These are phyloP conservation scores for Acrossocheilus fasciatus DNA, from an alignment of 2,797 vertebrate species.

Conservation along the genomic window DNA sequence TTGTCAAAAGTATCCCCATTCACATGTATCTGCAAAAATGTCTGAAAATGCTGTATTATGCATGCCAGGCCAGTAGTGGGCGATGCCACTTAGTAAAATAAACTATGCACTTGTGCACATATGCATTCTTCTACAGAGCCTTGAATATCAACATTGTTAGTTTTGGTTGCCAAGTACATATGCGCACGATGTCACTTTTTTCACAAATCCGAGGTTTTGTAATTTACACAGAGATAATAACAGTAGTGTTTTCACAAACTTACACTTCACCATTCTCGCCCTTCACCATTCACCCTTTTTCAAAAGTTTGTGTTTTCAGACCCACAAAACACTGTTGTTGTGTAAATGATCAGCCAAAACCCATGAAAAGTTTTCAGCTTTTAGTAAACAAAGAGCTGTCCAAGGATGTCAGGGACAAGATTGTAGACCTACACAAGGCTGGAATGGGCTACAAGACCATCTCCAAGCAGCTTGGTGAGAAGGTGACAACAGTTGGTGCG, in stretches of 20 bases:
- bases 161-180: not conserved
- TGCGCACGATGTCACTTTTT: not conserved
- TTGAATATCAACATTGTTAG: too few relatives aligned
- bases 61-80: not conserved
- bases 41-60: not conserved
- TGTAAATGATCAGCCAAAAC: not conserved
- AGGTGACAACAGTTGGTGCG: too few relatives aligned
- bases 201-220: too few relatives aligned
- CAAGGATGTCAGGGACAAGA: too few relatives aligned
- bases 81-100: not conserved
- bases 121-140: too few relatives aligned
- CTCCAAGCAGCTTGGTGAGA: too few relatives aligned
- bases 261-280: too few relatives aligned
- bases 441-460: too few relatives aligned
- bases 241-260: not conserved
- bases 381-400: too few relatives aligned
- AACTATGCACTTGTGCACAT: too few relatives aligned
- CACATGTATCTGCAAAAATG: not conserved
- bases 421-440: too few relatives aligned
- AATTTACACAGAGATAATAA: not conserved
- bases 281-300: not conserved
- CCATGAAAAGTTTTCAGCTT: too few relatives aligned
- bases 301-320: not conserved
- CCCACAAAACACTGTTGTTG: not conserved
- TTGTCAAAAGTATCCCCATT: not conserved